These are phyloP conservation scores for Centropus bengalensis DNA, from an alignment of 2,113 vertebrate species.

Conservation along the genomic window DNA sequence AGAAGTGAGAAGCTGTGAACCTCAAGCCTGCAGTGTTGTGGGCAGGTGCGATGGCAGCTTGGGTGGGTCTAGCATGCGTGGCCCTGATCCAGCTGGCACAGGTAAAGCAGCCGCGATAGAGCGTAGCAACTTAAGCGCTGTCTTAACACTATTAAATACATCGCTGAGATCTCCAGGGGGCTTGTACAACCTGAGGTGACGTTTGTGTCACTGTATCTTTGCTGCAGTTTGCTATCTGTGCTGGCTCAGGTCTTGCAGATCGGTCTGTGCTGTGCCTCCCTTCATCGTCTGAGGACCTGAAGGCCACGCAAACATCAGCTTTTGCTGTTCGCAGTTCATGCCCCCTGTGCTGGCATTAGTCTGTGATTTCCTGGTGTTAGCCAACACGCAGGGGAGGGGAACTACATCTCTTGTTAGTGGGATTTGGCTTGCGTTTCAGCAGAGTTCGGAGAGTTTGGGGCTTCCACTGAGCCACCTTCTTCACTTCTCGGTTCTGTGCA, in stretches of 20 bases:
- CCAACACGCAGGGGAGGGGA: fast-evolving
- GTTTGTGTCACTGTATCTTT: not conserved
- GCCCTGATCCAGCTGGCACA: conserved; percentile 51
- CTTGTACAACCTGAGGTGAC: conserved; percentile 13
- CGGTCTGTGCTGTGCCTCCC: not conserved
- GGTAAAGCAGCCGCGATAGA: conserved; percentile 35
- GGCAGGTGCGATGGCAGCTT: conserved; percentile 42
- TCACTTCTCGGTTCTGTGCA: not conserved
- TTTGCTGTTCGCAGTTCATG: not conserved
- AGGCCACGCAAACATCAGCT: not conserved
- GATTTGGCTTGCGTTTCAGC: not conserved
- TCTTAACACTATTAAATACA: conserved; percentile 24
- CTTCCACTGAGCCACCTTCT: not conserved
- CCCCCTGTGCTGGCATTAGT: not conserved
- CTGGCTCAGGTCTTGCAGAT: not conserved
- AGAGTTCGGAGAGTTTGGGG: not conserved
- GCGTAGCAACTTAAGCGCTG: not conserved
- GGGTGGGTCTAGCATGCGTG: not conserved
- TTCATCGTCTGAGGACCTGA: not conserved
- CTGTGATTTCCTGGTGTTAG: not conserved
- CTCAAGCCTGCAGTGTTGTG: not conserved
- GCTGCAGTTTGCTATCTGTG: not conserved
- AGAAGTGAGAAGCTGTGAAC: not conserved
- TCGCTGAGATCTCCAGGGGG: conserved; percentile 29
- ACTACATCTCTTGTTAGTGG: not conserved